Evolutionary conservation across 2,113 vertebrate species (phyloP), one percentile per base, ranked within the genome.

Genomic region (Physeter macrocephalus): DNA sequence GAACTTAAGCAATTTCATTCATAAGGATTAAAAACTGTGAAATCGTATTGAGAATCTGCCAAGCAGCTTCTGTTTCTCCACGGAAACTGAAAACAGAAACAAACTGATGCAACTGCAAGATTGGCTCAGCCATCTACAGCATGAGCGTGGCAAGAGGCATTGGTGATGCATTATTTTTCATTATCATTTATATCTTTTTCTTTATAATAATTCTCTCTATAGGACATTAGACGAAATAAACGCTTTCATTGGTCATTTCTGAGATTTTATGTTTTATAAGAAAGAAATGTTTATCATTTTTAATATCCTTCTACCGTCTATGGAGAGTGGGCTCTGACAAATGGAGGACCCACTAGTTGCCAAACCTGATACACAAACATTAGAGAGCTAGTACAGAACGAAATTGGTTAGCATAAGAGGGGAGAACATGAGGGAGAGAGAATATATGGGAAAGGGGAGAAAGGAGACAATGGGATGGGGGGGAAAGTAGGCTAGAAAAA

Each of bases 1-100:
- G 95, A 97, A 97, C 78, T 89, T 96, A 92, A 92, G 93, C 93
- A 97, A 96, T 97, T 94, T 94, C 92, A 96, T 97, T 97, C 96
- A 94, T 93, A 93, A 98, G 89, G 64, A 97, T 98, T 97, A 95
- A 97, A 97, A 95, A 80, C 85, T 75, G 67, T 88, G 83, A 97
- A 93, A 96, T 96, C 95, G 74, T 96, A 86, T 93, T 93, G 91
- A 94, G 71, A 96, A 97, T 94, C 93, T 97, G 92, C 93, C 77
- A 89, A 97, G 82, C 18, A 72, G 88, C 82, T 97, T 97, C 86
- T 71, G 27, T 93, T 96, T 93, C 82, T 74, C 74, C 49, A 78
- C 4, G 64, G 43, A 86, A 91, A 94, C 49, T 80, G 89, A 81
- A 88, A 95, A 71, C n/a, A 87, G 80, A 96, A 80, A 93, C 59